Evolutionary conservation across 2,113 vertebrate genomes (phyloP), one percentile per base, ranked within the genome.

Genomic region (Pelodiscus sinensis): DNA sequence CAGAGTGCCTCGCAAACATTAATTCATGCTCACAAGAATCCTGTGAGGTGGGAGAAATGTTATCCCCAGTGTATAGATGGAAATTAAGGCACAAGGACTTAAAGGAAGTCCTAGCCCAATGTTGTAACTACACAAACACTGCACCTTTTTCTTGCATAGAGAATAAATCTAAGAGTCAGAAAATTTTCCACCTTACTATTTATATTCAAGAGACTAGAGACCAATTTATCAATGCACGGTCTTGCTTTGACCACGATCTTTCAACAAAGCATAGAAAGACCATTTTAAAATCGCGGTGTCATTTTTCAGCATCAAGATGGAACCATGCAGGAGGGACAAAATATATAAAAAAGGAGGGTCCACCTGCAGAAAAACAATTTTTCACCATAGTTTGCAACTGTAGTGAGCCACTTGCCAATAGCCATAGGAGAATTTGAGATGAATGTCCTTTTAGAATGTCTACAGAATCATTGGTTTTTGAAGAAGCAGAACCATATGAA

Each of bases 381-480:
- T 97, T 95, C 87, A 96, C 51, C 50, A 82, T 95, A 71, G 55
- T 96, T 97, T 97, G 87, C 92, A 94, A 85, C 65, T 90, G 55
- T 94, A 94, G 82, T 51, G 90, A 95, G 77, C 94, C 55, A 94
- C 31, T 95, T 97, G 93, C 83, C 94, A 93, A 90, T 95, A 96
- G 92, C 87, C 81, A 91, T 84, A 73, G 94, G 84, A 96, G 85
- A 96, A 90, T 91, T 89, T 38, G 96, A 97, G 92, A 97, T 89
- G 79, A 97, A 97, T 93, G 75, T 13, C 85, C 31, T 96, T 96
- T 94, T 50, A 81, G 54, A 78, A 95, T 96, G 97, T 91, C 89
- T 93, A 96, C 83, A 96, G 91, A 92, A 92, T 97, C 81, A 94
- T 91, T 77, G 80, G 75, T 95, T 97, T 97, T 96, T 83, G 68